phyloP scores from a whole-genome alignment of 2,888 invertebrate species.

The Pelosia muscerda region DNA sequence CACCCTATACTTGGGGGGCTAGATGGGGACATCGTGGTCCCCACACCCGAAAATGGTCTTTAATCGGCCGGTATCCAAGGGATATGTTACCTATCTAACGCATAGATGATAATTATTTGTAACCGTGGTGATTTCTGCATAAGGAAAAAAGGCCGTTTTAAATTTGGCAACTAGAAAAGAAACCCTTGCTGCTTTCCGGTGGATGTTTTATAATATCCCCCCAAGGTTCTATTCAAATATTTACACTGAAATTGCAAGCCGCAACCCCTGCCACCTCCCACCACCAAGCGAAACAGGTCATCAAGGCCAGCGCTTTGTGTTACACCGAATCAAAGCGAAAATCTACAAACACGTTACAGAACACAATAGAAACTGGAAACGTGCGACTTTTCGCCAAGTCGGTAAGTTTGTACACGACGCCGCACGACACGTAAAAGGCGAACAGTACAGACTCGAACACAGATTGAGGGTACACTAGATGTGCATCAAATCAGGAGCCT shows the following conservation, averaged over 20 bases:
- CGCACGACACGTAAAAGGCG: slow-evolving; percentile 11
- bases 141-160: too few relatives aligned
- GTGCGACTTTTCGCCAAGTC: slow-evolving; percentile 4
- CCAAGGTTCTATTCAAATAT: neutral
- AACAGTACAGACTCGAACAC: slow-evolving; percentile 30
- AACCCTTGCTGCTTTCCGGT: too few relatives aligned
- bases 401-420: neutral
- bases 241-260: neutral
- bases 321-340: slow-evolving; percentile 1
- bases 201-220: too few relatives aligned
- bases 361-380: slow-evolving; percentile 9
- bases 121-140: too few relatives aligned
- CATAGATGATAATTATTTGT: too few relatives aligned
- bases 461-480: neutral
- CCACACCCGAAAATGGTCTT: too few relatives aligned
- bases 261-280: neutral
- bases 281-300: neutral
- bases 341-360: slow-evolving; percentile 5
- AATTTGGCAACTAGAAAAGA: too few relatives aligned
- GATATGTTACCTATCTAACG: too few relatives aligned
- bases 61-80: too few relatives aligned
- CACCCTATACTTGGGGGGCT: too few relatives aligned
- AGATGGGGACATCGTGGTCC: too few relatives aligned
- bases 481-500: neutral
- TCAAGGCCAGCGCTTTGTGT: neutral